A percentile compares a stretch with the other conserved stretches of the same genome.
Evolutionary conservation across 2,113 vertebrate genomes (phyloP).

Genomic region (Syrmaticus mikado): DNA sequence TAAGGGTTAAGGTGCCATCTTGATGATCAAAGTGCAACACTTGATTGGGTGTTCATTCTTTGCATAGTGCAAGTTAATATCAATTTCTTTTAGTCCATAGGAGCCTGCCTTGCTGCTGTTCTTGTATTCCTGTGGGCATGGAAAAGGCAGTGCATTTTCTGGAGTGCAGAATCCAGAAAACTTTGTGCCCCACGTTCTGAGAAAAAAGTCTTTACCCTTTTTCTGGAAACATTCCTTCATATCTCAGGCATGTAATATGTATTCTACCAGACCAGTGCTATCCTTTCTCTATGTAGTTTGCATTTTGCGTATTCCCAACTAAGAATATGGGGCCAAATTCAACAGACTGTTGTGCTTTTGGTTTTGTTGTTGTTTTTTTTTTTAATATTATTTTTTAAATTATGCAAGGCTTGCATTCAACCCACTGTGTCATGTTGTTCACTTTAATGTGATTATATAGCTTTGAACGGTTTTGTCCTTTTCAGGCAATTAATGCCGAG

Average conservation of each 20-base stretch:
- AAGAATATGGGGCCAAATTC: neutral
- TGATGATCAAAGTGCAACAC: neutral
- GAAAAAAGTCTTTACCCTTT: neutral
- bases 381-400: neutral
- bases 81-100: neutral
- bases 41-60: neutral
- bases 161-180: neutral
- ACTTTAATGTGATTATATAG: neutral
- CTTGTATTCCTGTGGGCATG: neutral
- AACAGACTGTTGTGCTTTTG: too few relatives aligned
- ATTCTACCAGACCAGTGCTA: neutral
- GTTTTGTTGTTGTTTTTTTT: fast-evolving
- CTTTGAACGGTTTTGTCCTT: constrained; percentile 27
- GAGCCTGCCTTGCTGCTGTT: neutral
- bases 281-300: neutral
- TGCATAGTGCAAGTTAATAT: neutral
- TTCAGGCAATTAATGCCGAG: constrained; percentile 13
- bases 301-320: neutral
- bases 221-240: neutral
- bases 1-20: neutral
- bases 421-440: neutral
- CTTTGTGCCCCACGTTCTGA: neutral
- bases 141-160: neutral
- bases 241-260: neutral
- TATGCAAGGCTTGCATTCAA: neutral